Evolutionary conservation across 2,113 vertebrate genomes (phyloP), one percentile per base, ranked within the genome.

Genomic region (Dipodomys merriami): DNA sequence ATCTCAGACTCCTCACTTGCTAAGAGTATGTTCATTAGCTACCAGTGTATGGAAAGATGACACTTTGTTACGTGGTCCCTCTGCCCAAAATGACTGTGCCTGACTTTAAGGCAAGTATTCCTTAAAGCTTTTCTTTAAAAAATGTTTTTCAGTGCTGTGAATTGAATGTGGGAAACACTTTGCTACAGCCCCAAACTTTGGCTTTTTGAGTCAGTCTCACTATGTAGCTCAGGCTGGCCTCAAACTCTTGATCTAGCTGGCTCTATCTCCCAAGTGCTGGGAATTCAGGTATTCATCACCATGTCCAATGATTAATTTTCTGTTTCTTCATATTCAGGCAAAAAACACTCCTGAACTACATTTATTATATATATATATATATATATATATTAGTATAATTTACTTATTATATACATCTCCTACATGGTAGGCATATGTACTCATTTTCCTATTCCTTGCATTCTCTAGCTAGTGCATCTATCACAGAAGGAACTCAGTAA

Each of bases 401-500:
- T 49, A 49, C 49, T 49, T 49, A 12, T 9, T 49, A 49, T 49
- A 49, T 49, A 49, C 49, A 49, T 49, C 12, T 33, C 29, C 5
- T 93, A 80, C 15, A 73, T 77, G 30, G 27, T 2, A 69, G 65
- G 76, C 60, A 39, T 10, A n/a, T 64, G 8, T 86, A 20, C 6
- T 68, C 18, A 80, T 86, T 60, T 18, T 79, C 53, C 89, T 82
- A 64, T 35, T 12, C 20, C 6, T 91, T 86, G 6, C 6, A 7
- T 76, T 82, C n/a, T 71, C 22, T 91, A 33, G 5, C 1, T 74
- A 93, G 69, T 77, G 7, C 2, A 57, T 68, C 29, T 30, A 13
- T 81, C 73, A 86, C 44, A 89, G 30, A 69, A 72, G 60, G 25
- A 83, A 15, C 19, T 84, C 68, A 80, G n/a, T 88, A 88, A 87